Evolutionary conservation across 2,888 invertebrate species (phyloP), one percentile per base, ranked within the genome.

Genomic region (Rhingia rostrata): DNA sequence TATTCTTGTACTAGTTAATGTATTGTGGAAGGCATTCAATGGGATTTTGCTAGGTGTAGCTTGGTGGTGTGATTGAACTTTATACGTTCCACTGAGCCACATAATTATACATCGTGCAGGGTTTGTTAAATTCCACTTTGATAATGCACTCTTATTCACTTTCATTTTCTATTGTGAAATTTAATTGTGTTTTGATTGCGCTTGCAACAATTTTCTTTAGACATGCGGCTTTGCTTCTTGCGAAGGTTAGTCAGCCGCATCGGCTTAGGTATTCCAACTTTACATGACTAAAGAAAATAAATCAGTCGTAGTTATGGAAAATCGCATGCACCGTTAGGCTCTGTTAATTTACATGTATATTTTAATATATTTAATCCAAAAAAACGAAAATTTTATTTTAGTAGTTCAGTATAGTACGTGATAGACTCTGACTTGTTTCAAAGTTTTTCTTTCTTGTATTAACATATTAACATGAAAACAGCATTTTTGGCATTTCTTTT

Each of bases 81-180:
- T 83, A 30, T 45, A 78, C 78, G 78, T 78, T 78, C 51, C 83
- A 82, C 72, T 82, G 82, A 78, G 77, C 66, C 61, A 77, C 7
- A 74, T 78, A 83, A 83, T 83, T 39, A 72, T 14, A 63, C 37
- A 69, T 2, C n/a, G 6, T 33, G 14, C 43, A 35, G 33, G 41
- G 63, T 45, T 72, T 64, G n/a, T 53, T 60, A 45, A 66, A 60
- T 72, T 37, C 39, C 51, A 72, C 51, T 69, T 73, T 61, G 64
- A 47, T 66, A 35, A 51, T 60, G 53, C 66, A 63, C 58, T 9
- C 22, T 72, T 78, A 63, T 51, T 51, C 63, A 83, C 83, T 83
- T 83, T 83, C 83, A 22, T 58, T 83, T 83, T 83, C 83, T 63
- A 41, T 63, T 10, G 53, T 53, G 73, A 69, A 78, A 78, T 53